Evolutionary conservation across 2,113 vertebrate genomes (phyloP), one percentile per base, ranked within the genome.

Genomic region (Alligator sinensis): DNA sequence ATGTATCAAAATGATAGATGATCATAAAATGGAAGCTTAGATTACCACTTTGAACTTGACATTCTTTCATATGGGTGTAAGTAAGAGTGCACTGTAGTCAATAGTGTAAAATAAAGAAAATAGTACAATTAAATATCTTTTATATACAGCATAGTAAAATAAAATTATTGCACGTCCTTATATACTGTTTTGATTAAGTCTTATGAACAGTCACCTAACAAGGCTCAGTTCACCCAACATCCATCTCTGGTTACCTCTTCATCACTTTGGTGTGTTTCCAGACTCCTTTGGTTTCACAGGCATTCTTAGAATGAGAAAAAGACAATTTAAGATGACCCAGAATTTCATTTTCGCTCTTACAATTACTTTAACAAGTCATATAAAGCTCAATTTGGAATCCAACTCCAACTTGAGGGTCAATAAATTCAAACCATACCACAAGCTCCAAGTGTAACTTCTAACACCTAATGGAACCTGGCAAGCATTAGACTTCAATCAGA

Each of bases 221-320:
- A 54, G 60, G 38, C 77, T 79, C 64, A n/a, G 72, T n/a, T 76
- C 78, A 57, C 25, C 17, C 15, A 68, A 38, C 62, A 34, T 10
- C 5, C 84, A 9, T 54, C 75, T 58, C 63, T 54, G 22, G 72
- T 82, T 94, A 55, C 21, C 24, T 94, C 86, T 16, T 80, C 58
- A 13, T 55, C 79, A 58, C 34, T 84, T 93, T 82, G 79, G 30
- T 83, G 11, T 30, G 80, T 84, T 92, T 68, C 59, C 88, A 13
- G 75, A 61, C 11, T 47, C 85, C n/a, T 90, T 77, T 90, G 61
- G 58, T 59, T 58, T 94, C 75, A 30, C 55, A 80, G 38, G 60
- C 86, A 28, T 87, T 91, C 68, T 77, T 70, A 95, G 64, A 90
- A 77, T 62, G 47, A 91, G 30, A 79, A 79, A 77, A 95, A 74